Base-by-base conservation (phyloP, 2,888 invertebrate genomes). In the Pristionchus arcanus region DNA sequence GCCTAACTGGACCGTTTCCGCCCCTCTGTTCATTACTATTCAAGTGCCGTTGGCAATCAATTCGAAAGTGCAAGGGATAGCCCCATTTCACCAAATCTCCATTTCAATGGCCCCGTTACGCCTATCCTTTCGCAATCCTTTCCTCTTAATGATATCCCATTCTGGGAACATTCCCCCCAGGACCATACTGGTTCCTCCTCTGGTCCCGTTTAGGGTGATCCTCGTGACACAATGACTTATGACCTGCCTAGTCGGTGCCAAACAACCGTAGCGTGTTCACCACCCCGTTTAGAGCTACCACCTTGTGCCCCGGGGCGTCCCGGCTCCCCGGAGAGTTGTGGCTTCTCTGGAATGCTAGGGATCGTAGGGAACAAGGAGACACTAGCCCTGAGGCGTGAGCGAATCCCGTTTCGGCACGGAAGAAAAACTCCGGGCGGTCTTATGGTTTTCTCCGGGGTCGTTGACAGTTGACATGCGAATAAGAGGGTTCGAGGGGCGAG, bases 221-320 rank as follows among this genome's bases (percentile, higher is more conserved):
- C n/a, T 1, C 68, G 68, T 68, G 68, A 37, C 31, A 77, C 81
- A 81, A 81, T 81, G 81, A 81, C 49, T 81, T 81, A 81, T 81
- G 81, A 81, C 81, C 81, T 53, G 13, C 81, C 15, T 2, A 5
- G 74, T 13, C 34, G 81, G 28, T 81, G 81, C 21, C 81, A 81
- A 81, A 81, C 81, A 81, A 49, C 81, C 81, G 49, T 81, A 42
- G 25, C 42, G 15, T 28, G 74, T 19, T 25, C 21, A 25, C 21
- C 25, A 25, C 11, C 2, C 63, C 63, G 25, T 81, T 28, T 53
- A 81, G 49, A 53, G n/a, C 53, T 31, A 21, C 42, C 34, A 42
- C n/a, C 28, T 7, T 25, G 74, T 31, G 53, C 49, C n/a, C 49
- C 21, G 37, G 37, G 74, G 74, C 37, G 74, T 74, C 37, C 74